A percentile compares a stretch with the other conserved stretches of the same genome.
These are phyloP conservation scores for Dicrostonyx torquatus DNA, from an alignment of 2,797 vertebrate genomes.

Conservation along the genomic window DNA sequence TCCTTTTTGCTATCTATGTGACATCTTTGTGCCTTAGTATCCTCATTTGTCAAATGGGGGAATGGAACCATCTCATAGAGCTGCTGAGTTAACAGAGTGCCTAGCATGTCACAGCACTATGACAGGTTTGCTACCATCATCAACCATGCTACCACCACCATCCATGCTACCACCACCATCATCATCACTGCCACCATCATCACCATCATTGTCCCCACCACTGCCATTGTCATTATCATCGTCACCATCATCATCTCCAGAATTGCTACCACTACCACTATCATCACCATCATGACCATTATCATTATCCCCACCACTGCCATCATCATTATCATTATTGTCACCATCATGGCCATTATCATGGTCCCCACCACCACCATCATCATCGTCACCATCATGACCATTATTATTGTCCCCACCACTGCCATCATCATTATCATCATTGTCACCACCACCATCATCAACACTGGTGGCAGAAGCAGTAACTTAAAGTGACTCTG, in stretches of 20 bases:
- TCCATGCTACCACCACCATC: no score
- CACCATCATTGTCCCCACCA: no score
- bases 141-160: not conserved
- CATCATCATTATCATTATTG: no score
- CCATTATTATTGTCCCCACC: not conserved
- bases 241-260: no score
- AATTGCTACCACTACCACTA: no score
- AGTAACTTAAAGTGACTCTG: not conserved
- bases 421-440: no score
- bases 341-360: not conserved
- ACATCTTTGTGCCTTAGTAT: not conserved
- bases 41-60: not conserved
- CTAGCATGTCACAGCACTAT: not conserved
- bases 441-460: no score
- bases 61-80: not conserved
- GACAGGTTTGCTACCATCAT: not conserved
- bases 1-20: not conserved
- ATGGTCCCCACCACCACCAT: accelerated
- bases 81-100: not conserved
- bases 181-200: not conserved
- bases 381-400: not conserved
- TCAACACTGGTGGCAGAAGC: not conserved
- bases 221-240: no score
- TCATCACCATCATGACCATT: no score
- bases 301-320: no score